These are phyloP conservation scores for Blastobasis adustella DNA, from an alignment of 2,888 invertebrate genomes.

Conservation along the genomic window DNA sequence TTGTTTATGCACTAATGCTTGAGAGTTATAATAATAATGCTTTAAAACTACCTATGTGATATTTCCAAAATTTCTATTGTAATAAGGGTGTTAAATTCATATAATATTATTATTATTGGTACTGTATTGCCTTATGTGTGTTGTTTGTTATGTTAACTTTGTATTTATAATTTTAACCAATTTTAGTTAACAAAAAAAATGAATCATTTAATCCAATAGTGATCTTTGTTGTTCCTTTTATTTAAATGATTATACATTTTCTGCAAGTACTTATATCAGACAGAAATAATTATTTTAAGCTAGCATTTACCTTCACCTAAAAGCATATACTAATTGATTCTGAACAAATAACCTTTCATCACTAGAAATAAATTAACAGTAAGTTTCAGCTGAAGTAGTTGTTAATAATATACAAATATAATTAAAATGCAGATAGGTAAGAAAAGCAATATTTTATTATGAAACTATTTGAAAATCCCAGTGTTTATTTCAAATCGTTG, in stretches of 20 bases:
- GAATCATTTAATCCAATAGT: neutral
- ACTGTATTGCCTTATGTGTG: constrained; percentile 20
- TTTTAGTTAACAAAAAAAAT: neutral
- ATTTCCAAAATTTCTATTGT: constrained; percentile 38
- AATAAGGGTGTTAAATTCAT: constrained; percentile 21
- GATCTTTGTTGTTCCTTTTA: neutral
- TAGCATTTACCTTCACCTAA: neutral
- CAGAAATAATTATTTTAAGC: neutral
- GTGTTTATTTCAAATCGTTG: constrained; percentile 1
- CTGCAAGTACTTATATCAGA: neutral
- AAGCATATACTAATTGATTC: neutral
- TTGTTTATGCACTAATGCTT: constrained; percentile 27
- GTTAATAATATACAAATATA: neutral
- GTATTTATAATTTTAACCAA: constrained; percentile 8
- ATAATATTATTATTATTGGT: constrained; percentile 2
- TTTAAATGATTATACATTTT: neutral
- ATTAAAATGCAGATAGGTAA: constrained; percentile 21
- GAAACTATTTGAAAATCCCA: constrained; percentile 12
- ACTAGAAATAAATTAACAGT: no score
- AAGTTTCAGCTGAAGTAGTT: neutral
- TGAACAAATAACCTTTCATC: neutral
- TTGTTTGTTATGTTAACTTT: constrained; percentile 30
- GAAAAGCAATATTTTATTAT: constrained; percentile 39
- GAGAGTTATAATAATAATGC: constrained; percentile 21
- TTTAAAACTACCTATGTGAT: constrained; percentile 42